These are phyloP conservation scores for Dendrolimus pini DNA, from an alignment of 2,888 invertebrate species.

Conservation along the genomic window DNA sequence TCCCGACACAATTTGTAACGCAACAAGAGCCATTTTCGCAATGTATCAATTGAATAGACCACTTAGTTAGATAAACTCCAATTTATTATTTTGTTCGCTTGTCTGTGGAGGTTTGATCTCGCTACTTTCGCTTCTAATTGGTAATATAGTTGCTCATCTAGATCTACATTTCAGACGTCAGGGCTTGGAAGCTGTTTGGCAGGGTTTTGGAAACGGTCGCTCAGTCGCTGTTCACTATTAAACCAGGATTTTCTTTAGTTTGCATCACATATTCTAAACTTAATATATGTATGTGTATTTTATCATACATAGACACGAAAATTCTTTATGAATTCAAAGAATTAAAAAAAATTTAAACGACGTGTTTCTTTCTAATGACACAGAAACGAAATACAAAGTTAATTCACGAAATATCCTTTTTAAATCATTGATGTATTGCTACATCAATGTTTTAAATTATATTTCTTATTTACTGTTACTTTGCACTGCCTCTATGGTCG, in stretches of 20 bases:
- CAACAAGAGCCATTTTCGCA: conserved; percentile 59
- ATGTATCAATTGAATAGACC: conserved; percentile 57
- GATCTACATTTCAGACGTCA: neutral
- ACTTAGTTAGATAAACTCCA: conserved; percentile 37
- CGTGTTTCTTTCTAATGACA: no score
- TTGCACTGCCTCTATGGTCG: no score
- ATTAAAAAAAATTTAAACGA: no score
- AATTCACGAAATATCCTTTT: no score
- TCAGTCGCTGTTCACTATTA: neutral
- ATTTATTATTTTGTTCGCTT: conserved; percentile 41
- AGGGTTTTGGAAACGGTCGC: neutral
- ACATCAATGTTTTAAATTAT: no score
- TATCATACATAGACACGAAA: no score
- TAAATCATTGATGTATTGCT: no score
- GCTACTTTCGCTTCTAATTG: conserved; percentile 23
- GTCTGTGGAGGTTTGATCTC: conserved; percentile 23
- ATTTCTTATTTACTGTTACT: no score
- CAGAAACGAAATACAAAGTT: no score
- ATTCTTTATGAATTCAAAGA: no score
- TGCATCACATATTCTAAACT: neutral
- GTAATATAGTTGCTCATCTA: conserved; percentile 7
- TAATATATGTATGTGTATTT: no score
- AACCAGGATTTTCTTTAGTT: neutral
- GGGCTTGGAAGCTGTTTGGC: neutral
- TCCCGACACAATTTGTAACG: conserved; percentile 51